Evolutionary conservation across 2,888 invertebrate species (phyloP), one percentile per base, ranked within the genome.

Genomic region (Micoletzkya japonica): DNA sequence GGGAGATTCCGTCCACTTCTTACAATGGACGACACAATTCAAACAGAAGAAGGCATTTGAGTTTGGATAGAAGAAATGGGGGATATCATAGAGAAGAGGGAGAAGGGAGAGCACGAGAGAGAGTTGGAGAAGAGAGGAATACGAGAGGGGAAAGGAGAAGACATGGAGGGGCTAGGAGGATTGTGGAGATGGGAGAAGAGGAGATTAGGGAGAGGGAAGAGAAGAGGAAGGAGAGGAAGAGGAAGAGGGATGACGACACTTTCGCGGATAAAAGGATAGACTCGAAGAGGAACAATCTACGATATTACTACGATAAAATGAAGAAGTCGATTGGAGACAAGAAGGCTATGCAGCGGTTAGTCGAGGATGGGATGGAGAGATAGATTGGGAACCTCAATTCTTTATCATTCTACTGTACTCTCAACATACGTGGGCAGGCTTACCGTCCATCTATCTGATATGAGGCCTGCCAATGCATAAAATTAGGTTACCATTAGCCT

Each of bases 291-390:
- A 66, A 66, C 30, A 7, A 20, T 26, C 24, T 54, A 6, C 3
- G 10, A 2, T 66, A 66, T 30, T 66, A 54, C 30, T 54, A 54
- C 32, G 32, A 66, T 17, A 66, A 54, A n/a, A n/a, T 66, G 30
- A 54, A 28, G 24, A 28, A 28, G 37, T 7, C 10, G 37, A 37
- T 54, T n/a, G 14, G 36, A n/a, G 37, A 28, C n/a, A 7, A 37
- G 26, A n/a, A 24, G 1, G 36, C 28, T 14, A 10, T 66, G 14
- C 49, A 63, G 50, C n/a, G 54, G 64, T 66, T 10, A 54, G 64
- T 37, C 20, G 36, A n/a, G 20, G 10, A 14, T 14, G 10, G 20
- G 10, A 10, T 44, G 10, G 10, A 20, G 20, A 10, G 10, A 44
- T 44, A 44, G 44, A 44, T 44, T 14, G 10, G 44, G 10, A 14